A percentile compares a stretch with the other conserved stretches of the same genome.
Evolutionary conservation across 2,113 vertebrate species (phyloP).

Genomic region (Asarcornis scutulata): DNA sequence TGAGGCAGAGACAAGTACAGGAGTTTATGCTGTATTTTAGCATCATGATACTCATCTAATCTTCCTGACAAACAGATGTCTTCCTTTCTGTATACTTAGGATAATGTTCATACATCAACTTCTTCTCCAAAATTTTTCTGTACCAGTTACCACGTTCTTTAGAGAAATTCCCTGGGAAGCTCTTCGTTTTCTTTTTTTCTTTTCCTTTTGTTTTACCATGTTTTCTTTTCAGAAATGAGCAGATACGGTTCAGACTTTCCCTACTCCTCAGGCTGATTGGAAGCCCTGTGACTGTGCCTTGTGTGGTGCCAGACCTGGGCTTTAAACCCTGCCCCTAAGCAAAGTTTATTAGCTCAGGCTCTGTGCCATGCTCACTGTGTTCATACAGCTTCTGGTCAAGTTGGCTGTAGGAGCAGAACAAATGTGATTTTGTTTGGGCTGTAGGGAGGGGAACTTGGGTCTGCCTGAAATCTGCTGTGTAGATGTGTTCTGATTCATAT

Average conservation of each 20-base stretch:
- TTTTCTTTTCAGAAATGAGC: not conserved
- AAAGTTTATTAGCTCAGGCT: not conserved
- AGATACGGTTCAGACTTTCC: not conserved
- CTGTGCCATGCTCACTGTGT: not conserved
- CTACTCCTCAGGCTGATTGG: not conserved
- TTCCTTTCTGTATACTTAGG: not conserved
- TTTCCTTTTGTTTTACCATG: not conserved
- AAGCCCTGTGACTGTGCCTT: not conserved
- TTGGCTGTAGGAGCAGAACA: not conserved
- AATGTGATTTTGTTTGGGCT: not conserved
- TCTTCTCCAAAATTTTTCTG: not conserved
- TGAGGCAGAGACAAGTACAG: not conserved
- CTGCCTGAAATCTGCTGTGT: not conserved
- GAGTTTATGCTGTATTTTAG: not conserved
- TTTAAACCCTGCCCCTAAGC: not conserved
- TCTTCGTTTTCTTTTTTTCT: fast-evolving
- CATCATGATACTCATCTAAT: not conserved
- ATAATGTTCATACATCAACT: not conserved
- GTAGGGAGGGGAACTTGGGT: not conserved
- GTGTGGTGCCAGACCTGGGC: not conserved
- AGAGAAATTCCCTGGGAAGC: not conserved
- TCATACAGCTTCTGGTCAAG: not conserved
- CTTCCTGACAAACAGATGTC: not conserved
- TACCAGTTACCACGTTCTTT: not conserved
- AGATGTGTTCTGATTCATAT: not conserved